A percentile compares a stretch with the other conserved stretches of the same genome.
Conservation (phyloP, 2,797 vertebrate species). For the Tragelaphus eurycerus region DNA sequence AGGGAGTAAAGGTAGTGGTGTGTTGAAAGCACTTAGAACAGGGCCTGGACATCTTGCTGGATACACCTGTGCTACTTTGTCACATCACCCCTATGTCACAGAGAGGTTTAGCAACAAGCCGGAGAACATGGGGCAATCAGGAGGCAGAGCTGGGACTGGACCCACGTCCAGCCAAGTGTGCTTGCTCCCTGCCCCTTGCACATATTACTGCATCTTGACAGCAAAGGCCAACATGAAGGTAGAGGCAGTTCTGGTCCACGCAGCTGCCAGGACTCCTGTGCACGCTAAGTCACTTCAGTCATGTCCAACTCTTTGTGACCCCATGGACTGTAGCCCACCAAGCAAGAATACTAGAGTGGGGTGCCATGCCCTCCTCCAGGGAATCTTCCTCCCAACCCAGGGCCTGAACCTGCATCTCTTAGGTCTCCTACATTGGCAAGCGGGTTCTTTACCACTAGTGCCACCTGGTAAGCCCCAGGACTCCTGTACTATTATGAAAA, state of each 20-base stretch:
- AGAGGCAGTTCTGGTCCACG: neutral
- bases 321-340: neutral
- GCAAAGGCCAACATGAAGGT: neutral
- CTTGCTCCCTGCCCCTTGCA: rapidly evolving
- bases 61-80: neutral
- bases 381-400: neutral
- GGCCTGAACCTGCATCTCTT: neutral
- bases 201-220: neutral
- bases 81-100: neutral
- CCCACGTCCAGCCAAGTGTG: neutral
- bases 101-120: neutral
- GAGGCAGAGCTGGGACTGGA: neutral
- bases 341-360: neutral
- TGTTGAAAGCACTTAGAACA: neutral
- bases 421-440: neutral
- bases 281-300: neutral
- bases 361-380: neutral
- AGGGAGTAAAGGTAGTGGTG: neutral
- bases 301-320: neutral
- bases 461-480: neutral
- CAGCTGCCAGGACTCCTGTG: neutral
- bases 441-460: neutral
- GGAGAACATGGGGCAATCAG: neutral
- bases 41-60: neutral
- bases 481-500: neutral